Percentiles rank a stretch among this genome's conserved stretches.
These are phyloP conservation scores for Numida meleagris DNA, from an alignment of 2,113 vertebrate species.

Conservation along the genomic window DNA sequence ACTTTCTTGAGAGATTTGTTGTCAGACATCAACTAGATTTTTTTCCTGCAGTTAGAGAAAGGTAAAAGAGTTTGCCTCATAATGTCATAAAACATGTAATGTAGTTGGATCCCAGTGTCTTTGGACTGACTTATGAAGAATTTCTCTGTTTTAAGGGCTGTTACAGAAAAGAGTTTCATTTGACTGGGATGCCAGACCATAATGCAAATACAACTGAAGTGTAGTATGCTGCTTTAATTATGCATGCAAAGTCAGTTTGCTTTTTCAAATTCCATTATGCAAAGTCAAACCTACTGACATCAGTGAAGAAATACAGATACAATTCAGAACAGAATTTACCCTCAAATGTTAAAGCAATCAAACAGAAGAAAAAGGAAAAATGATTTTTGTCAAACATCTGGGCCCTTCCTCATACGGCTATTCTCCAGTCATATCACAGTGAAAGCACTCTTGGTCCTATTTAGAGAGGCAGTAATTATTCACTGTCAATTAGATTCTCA, in stretches of 20 bases:
- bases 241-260: neutral
- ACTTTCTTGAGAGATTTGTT: neutral
- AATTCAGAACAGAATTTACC: neutral
- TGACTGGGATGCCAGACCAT: neutral
- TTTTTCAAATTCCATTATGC: neutral
- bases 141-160: neutral
- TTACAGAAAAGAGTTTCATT: neutral
- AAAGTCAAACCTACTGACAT: neutral
- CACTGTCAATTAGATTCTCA: conserved; percentile 42
- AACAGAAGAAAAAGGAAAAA: neutral
- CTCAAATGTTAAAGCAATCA: conserved; percentile 19
- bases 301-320: neutral
- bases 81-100: neutral
- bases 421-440: neutral
- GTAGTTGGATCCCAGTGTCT: neutral
- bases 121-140: neutral
- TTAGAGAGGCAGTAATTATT: conserved; percentile 29
- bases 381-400: neutral
- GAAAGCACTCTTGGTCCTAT: neutral
- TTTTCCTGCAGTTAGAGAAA: neutral
- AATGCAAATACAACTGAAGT: neutral
- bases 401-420: neutral
- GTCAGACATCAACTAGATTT: neutral
- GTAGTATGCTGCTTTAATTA: neutral
- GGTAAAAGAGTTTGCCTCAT: neutral